Percentiles rank a stretch among this genome's conserved stretches.
phyloP scores from a whole-genome alignment of 2,113 vertebrate genomes.

The Callipepla squamata region DNA sequence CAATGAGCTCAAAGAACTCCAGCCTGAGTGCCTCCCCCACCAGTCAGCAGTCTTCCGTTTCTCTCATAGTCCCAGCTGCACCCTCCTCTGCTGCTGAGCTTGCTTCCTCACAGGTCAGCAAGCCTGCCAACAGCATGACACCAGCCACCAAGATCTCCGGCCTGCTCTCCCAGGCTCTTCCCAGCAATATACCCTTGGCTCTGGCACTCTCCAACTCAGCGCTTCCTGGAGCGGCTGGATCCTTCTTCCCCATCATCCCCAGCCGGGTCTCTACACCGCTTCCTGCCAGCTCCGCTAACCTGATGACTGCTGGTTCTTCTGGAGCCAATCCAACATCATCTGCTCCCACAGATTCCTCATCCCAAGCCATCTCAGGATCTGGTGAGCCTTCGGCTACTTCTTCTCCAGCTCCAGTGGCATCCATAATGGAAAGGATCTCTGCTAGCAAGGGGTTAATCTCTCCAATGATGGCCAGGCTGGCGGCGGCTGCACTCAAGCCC shows the following conservation, averaged over 20 bases:
- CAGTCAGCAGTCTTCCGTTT: conserved; percentile 91
- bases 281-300: conserved; percentile 80
- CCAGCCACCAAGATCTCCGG: conserved; percentile 86
- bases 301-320: conserved; percentile 83
- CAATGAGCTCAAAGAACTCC: conserved; percentile 98
- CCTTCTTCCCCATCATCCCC: conserved; percentile 91
- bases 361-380: conserved; percentile 80
- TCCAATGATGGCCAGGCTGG: conserved; percentile 97
- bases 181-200: conserved; percentile 88
- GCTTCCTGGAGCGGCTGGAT: conserved; percentile 83
- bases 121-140: conserved; percentile 81
- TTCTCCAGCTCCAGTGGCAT: conserved; percentile 83
- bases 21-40: conserved; percentile 98
- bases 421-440: conserved; percentile 97
- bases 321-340: conserved; percentile 75
- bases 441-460: conserved; percentile 98
- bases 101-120: conserved; percentile 79
- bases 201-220: conserved; percentile 87
- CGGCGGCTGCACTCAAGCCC: conserved; percentile 95
- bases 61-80: conserved; percentile 82
- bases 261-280: conserved; percentile 84
- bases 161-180: conserved; percentile 91
- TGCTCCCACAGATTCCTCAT: conserved; percentile 76
- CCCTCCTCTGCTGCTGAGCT: conserved; percentile 81
- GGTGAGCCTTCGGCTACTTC: conserved; percentile 80